phyloP scores from a whole-genome alignment of 2,888 invertebrate genomes.

The Dryococelus australis region DNA sequence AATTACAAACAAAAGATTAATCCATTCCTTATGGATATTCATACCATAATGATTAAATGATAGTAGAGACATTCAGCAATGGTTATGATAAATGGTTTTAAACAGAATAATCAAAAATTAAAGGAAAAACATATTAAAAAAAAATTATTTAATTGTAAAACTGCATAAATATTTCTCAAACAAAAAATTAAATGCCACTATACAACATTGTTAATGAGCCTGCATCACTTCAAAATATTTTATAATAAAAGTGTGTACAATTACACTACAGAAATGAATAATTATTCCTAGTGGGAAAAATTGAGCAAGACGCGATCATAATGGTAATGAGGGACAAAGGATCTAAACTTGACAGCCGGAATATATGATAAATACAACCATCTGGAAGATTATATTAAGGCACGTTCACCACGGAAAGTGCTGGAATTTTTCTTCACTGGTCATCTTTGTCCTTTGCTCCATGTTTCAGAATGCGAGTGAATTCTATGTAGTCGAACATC shows the following conservation, averaged over 20 bases:
- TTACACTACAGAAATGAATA: background rate
- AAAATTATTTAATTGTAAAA: slow-evolving; percentile 13
- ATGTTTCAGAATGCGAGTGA: slow-evolving; percentile 97
- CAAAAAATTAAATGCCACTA: background rate
- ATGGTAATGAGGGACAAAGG: background rate
- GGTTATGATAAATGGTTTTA: too few relatives aligned
- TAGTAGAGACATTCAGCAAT: too few relatives aligned
- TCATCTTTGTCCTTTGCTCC: slow-evolving; percentile 99
- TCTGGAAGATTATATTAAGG: slow-evolving; percentile 31
- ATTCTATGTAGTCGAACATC: slow-evolving; percentile 97
- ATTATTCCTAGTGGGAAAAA: background rate
- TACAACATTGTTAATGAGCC: background rate
- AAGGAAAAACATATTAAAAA: background rate
- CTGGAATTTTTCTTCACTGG: slow-evolving; percentile 64
- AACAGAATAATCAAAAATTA: background rate
- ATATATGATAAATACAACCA: background rate
- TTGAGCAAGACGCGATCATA: background rate
- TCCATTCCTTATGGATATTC: too few relatives aligned
- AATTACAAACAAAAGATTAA: too few relatives aligned
- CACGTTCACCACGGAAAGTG: slow-evolving; percentile 25
- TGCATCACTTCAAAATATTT: background rate
- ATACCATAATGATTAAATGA: too few relatives aligned
- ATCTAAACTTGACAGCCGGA: background rate
- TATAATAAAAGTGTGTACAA: background rate
- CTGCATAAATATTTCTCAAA: slow-evolving; percentile 6